Evolutionary conservation across 2,113 vertebrate genomes (phyloP).

Genomic region (Megaleporinus macrocephalus): DNA sequence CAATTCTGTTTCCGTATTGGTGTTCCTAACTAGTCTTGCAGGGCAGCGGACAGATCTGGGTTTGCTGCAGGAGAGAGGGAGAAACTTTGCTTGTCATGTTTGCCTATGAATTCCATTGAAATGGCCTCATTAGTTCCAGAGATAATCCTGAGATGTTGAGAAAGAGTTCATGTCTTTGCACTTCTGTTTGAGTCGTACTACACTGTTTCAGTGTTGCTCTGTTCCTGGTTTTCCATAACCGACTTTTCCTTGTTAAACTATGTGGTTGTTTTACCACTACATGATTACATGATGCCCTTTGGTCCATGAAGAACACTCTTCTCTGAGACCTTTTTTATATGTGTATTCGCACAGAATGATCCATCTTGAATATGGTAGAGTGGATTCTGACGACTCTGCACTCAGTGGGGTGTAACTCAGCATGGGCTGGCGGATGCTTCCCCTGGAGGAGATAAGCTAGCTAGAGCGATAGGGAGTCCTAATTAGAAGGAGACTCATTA

Average conservation of each 20-base stretch:
- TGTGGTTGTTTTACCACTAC: background rate
- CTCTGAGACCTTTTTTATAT: background rate
- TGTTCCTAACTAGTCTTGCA: background rate
- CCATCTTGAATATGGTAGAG: slow-evolving; percentile 2
- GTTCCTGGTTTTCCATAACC: background rate
- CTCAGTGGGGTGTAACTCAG: slow-evolving; percentile 10
- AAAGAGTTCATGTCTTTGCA: background rate
- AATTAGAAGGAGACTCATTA: slow-evolving; percentile 50
- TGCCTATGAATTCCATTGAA: slow-evolving; percentile 25
- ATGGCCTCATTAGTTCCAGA: slow-evolving; percentile 43
- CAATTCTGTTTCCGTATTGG: background rate
- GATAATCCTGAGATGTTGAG: slow-evolving; percentile 14
- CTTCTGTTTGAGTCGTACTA: background rate
- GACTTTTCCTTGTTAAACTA: background rate
- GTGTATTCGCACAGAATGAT: slow-evolving; percentile 26
- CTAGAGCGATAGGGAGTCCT: slow-evolving; percentile 41
- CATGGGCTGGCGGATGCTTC: background rate
- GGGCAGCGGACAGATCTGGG: background rate
- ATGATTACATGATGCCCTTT: background rate
- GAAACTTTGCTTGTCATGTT: background rate
- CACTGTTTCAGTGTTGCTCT: background rate
- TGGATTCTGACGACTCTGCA: slow-evolving; percentile 18
- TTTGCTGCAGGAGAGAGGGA: background rate
- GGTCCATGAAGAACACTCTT: too few relatives aligned
- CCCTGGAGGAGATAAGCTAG: slow-evolving; percentile 30